Evolutionary conservation across 1,140 invertebrate genomes (phyloP).

Genomic region (Nautilus pompilius): DNA sequence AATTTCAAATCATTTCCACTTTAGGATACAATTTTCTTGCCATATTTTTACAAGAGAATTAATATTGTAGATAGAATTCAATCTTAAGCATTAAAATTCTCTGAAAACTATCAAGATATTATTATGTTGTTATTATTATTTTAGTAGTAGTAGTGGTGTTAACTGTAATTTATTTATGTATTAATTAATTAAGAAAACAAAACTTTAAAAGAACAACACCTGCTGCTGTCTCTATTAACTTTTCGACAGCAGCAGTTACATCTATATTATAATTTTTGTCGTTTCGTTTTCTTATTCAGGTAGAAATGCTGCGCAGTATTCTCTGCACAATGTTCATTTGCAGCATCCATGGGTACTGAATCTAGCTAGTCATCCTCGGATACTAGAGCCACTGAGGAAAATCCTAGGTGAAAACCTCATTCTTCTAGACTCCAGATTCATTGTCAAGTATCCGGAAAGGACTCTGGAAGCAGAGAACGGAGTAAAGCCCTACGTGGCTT

Average conservation of each 20-base stretch:
- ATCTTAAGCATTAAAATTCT: too few species aligned
- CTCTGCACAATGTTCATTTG: constrained; percentile 34
- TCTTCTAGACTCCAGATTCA: constrained; percentile 37
- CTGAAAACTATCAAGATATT: too few species aligned
- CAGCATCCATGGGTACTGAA: constrained; percentile 29
- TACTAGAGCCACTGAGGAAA: constrained; percentile 22
- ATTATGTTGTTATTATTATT: neutral
- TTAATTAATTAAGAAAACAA: neutral
- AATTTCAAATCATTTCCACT: too few species aligned
- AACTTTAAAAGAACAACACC: neutral
- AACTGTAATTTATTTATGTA: neutral
- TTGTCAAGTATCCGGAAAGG: constrained; percentile 31
- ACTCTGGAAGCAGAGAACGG: constrained; percentile 7
- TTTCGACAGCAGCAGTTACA: neutral
- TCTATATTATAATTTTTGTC: neutral
- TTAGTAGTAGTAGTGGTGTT: neutral
- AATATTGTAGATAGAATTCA: too few species aligned
- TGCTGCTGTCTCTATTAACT: neutral
- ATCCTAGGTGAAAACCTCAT: constrained; percentile 32
- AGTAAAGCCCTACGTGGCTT: constrained; percentile 28
- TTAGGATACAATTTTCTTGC: too few species aligned
- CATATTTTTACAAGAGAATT: too few species aligned
- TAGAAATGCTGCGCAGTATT: constrained; percentile 28
- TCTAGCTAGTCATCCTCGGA: constrained; percentile 22
- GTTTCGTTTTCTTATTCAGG: constrained; percentile 14